Evolutionary conservation across 2,888 invertebrate species (phyloP).

Genomic region (Schizotus pectinicornis): DNA sequence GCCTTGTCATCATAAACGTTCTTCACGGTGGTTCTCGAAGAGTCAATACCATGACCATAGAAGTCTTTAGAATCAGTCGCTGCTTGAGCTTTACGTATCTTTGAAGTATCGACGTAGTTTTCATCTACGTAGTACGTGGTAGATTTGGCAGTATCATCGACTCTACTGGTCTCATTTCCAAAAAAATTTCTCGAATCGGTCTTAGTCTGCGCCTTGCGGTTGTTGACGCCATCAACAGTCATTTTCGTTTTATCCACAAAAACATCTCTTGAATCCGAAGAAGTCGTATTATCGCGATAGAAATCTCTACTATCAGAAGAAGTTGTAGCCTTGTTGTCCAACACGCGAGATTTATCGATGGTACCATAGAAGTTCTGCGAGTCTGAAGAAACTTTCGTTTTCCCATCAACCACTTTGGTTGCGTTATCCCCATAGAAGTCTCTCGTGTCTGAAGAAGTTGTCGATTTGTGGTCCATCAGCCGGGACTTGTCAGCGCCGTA

Average conservation of each 20-base stretch:
- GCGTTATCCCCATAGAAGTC: too few species aligned
- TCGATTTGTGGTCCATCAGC: not conserved
- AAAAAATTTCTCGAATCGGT: conserved; percentile 26
- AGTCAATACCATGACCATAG: conserved; percentile 51
- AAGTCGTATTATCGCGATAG: too few species aligned
- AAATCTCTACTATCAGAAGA: too few species aligned
- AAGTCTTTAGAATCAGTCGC: conserved; percentile 50
- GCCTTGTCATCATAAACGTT: conserved; percentile 54
- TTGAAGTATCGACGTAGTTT: conserved; percentile 45
- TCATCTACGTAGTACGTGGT: conserved; percentile 44
- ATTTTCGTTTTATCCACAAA: not conserved
- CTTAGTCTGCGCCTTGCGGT: not conserved
- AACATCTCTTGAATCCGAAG: conserved; percentile 5
- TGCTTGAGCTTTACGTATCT: conserved; percentile 43
- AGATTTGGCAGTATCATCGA: conserved; percentile 4
- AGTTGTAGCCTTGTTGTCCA: too few species aligned
- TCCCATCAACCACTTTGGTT: too few species aligned
- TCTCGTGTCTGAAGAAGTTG: too few species aligned
- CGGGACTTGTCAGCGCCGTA: too few species aligned
- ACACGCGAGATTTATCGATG: too few species aligned
- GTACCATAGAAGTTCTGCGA: too few species aligned
- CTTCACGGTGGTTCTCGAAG: conserved; percentile 45
- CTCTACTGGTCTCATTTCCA: conserved; percentile 4
- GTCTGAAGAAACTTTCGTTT: not conserved
- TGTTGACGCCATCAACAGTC: not conserved